Conservation (phyloP, 2,888 invertebrate genomes). For the Eurois occulta region DNA sequence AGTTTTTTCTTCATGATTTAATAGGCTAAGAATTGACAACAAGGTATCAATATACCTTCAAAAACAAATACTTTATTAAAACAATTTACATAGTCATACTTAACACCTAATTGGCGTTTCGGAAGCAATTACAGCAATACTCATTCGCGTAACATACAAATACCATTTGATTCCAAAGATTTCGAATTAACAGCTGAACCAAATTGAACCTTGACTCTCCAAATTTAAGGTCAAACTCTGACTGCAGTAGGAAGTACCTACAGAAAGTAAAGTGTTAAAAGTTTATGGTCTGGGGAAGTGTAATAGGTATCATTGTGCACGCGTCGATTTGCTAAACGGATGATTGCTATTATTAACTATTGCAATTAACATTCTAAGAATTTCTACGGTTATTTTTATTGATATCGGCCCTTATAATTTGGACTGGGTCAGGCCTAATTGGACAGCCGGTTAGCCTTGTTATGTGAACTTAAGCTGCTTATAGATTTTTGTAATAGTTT, state of each 20-base stretch:
- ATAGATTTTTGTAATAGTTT: neutral
- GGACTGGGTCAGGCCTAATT: slow-evolving; percentile 25
- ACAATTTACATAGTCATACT: slow-evolving; percentile 63
- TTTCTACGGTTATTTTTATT: slow-evolving; percentile 38
- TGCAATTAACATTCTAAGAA: slow-evolving; percentile 33
- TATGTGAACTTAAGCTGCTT: neutral
- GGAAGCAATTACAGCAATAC: slow-evolving; percentile 74
- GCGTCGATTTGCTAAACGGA: slow-evolving; percentile 66
- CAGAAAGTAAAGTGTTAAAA: slow-evolving; percentile 64
- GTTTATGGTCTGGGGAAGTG: slow-evolving; percentile 67
- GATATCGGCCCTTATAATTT: slow-evolving; percentile 43
- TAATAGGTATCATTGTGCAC: slow-evolving; percentile 66
- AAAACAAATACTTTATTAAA: slow-evolving; percentile 44
- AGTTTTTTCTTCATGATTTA: neutral
- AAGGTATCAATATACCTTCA: neutral
- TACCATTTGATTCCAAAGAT: slow-evolving; percentile 64
- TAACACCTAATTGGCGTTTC: slow-evolving; percentile 72
- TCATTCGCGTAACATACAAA: slow-evolving; percentile 69
- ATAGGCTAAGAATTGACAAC: too few species aligned
- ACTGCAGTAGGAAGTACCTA: slow-evolving; percentile 7
- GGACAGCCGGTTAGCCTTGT: neutral
- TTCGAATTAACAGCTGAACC: slow-evolving; percentile 24
- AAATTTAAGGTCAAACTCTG: slow-evolving; percentile 32
- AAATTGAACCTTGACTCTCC: slow-evolving; percentile 34
- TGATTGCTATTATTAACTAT: slow-evolving; percentile 55